Percentiles rank a stretch among this genome's conserved stretches.
Evolutionary conservation across 2,888 invertebrate genomes (phyloP).

Genomic region (Galeopsomyia nigrocyanea): DNA sequence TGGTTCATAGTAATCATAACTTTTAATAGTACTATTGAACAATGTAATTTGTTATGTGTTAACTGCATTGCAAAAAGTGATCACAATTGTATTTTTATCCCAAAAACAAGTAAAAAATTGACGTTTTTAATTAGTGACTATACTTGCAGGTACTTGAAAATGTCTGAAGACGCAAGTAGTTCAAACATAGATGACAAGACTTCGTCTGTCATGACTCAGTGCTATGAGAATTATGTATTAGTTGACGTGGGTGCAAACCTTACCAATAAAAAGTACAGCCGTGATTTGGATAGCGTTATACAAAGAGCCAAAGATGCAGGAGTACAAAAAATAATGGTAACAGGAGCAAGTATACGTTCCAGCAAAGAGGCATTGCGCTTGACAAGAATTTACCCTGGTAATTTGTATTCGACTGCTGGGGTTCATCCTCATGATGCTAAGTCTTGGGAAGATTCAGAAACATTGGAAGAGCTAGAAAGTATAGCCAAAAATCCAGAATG

Average conservation of each 20-base stretch:
- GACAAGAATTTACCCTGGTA: conserved; percentile 90
- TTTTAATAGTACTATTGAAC: no score
- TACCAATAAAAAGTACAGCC: conserved; percentile 92
- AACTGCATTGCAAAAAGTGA: no score
- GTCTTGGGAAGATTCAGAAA: conserved; percentile 79
- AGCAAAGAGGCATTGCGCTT: conserved; percentile 92
- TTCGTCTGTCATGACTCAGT: conserved; percentile 76
- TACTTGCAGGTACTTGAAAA: conserved; percentile 48
- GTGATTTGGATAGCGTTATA: conserved; percentile 92
- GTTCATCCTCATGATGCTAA: conserved; percentile 96
- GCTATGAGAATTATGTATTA: conserved; percentile 91
- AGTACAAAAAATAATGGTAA: conserved; percentile 94
- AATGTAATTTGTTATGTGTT: no score
- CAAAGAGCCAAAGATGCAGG: conserved; percentile 94
- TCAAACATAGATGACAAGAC: conserved; percentile 55
- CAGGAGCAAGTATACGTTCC: conserved; percentile 88
- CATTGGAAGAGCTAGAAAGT: conserved; percentile 75
- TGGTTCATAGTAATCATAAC: no score
- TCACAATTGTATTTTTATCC: no score
- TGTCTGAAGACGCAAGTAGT: conserved; percentile 62
- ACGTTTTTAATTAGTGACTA: no score
- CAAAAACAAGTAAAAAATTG: no score
- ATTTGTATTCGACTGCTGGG: conserved; percentile 91
- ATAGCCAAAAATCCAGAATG: conserved; percentile 88
- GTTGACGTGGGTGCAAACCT: conserved; percentile 94